Base-by-base conservation (phyloP, 2,888 invertebrate species). In the Ellobium chinense region DNA sequence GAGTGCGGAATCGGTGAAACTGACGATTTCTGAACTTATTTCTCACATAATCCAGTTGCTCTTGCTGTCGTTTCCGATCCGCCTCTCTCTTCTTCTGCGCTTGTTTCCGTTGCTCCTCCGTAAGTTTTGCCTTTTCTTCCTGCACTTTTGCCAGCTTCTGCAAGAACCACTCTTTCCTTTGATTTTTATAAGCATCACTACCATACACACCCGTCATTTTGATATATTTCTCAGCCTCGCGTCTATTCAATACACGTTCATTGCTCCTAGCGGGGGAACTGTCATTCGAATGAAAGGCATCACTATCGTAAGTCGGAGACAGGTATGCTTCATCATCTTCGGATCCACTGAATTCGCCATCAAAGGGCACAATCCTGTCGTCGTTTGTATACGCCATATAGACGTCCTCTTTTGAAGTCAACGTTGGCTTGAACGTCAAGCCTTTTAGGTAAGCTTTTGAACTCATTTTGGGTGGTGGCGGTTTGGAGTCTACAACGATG, bases 1-100 rank as follows among this genome's bases (percentile, higher is more conserved):
- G 90, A 12, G 88, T 88, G 77, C 88, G 87, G 82, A 89, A 90
- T 12, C 90, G 85, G 24, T 86, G 83, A 84, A 85, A 85, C 65
- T 89, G 87, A 39, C 87, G 86, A 34, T 87, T 85, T 58, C 89
- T 86, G 66, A 88, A 89, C 73, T 86, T 86, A 60, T 86, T 84
- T 5, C 89, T 80, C 21, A 89, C 65, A 27, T 83, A 82, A 68
- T 84, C 81, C 4, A 88, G 78, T 58, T 90, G 82, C 34, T 76
- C 60, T n/a, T 84, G 69, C 62, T 85, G 83, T 54, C 80, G 70
- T 29, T 39, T 54, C 60, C 66, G 60, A 34, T 77, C 65, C 39
- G 84, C 82, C 12, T 56, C 62, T 39, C 74, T 62, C 46, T 83
- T 84, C 39, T 74, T 76, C 54, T 87, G 86, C 24, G 80, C 82